These are phyloP conservation scores for Aleadryas rufinucha DNA, from an alignment of 2,113 vertebrate species.

Conservation along the genomic window DNA sequence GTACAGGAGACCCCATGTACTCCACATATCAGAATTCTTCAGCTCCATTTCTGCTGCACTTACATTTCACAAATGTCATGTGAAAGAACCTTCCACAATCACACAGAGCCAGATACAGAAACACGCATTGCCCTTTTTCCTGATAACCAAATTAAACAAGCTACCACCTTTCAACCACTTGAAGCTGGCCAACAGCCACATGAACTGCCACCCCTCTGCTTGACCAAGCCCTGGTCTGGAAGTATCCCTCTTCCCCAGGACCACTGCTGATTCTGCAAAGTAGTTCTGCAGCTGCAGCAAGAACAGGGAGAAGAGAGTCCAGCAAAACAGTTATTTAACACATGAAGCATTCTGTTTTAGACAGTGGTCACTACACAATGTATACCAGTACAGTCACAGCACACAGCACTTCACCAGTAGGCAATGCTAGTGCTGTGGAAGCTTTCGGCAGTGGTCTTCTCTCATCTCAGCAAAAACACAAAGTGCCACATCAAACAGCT, in stretches of 20 bases:
- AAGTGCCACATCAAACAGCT: background rate
- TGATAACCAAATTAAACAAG: background rate
- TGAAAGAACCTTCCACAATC: background rate
- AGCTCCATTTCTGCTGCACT: background rate
- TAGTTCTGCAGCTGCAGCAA: background rate
- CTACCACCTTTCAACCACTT: background rate
- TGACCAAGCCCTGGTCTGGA: background rate
- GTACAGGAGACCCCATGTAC: background rate
- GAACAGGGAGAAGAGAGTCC: background rate
- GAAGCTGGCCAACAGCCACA: background rate
- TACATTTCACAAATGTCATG: background rate
- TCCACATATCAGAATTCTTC: background rate
- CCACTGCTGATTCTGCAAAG: background rate
- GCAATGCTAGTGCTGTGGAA: background rate
- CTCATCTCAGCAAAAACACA: background rate
- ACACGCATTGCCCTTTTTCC: background rate
- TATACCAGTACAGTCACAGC: background rate
- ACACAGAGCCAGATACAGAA: background rate
- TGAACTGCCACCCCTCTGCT: background rate
- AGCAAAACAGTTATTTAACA: background rate
- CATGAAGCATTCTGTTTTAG: background rate
- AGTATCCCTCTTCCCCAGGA: background rate
- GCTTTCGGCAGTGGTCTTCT: background rate
- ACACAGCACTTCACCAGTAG: background rate
- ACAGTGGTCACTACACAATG: background rate